Conservation (phyloP, 2,113 vertebrate genomes). For the Lonchura striata region DNA sequence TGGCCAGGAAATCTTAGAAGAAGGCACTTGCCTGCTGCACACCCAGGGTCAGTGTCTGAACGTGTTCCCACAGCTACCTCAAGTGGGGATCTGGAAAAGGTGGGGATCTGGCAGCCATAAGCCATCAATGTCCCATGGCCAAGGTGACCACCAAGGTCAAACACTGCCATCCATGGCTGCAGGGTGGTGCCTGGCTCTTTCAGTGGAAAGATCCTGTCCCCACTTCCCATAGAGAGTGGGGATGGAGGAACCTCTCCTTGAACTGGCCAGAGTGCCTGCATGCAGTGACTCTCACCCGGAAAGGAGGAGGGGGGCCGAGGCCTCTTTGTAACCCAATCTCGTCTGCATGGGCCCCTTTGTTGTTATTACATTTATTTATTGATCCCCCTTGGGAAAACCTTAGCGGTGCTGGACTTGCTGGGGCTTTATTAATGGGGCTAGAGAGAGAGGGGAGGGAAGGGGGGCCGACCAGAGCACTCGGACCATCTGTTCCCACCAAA, state of each 20-base stretch:
- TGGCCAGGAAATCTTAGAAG: background rate
- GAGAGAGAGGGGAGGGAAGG: background rate
- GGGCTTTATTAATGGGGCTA: conserved; percentile 36
- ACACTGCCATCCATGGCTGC: background rate
- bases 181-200: background rate
- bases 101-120: fast-evolving
- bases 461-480: fast-evolving
- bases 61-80: background rate
- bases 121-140: no score
- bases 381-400: conserved; percentile 54
- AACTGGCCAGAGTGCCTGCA: background rate
- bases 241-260: background rate
- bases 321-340: conserved; percentile 63
- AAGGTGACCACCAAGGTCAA: background rate
- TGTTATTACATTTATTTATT: conserved; percentile 66
- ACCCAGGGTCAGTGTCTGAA: background rate
- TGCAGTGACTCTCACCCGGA: background rate
- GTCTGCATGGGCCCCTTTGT: conserved; percentile 59
- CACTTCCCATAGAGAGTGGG: fast-evolving
- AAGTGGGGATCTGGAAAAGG: background rate
- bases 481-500: conserved; percentile 64
- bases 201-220: background rate
- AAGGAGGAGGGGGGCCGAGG: conserved; percentile 17
- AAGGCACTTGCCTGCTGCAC: background rate
- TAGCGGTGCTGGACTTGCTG: background rate